phyloP scores from a whole-genome alignment of 2,888 invertebrate genomes.

The Drosophila falleni region DNA sequence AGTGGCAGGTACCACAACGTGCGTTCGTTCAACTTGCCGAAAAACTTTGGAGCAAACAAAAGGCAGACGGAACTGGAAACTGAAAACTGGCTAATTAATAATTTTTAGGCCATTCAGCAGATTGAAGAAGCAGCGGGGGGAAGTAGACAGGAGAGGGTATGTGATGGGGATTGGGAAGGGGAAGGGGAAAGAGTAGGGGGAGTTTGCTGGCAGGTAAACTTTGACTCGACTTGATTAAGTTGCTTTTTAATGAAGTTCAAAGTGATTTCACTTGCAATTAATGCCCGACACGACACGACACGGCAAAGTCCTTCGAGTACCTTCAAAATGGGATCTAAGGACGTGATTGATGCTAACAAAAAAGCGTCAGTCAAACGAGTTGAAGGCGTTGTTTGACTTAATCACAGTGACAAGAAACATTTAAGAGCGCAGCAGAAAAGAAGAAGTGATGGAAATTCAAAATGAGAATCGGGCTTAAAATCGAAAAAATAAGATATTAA shows the following conservation, averaged over 20 bases:
- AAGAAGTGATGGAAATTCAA: no score
- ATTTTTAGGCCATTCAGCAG: constrained; percentile 78
- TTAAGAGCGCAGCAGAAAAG: no score
- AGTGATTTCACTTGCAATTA: constrained; percentile 75
- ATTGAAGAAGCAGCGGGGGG: constrained; percentile 37
- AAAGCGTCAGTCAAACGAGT: background rate
- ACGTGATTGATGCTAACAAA: constrained; percentile 17
- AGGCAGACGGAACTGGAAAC: constrained; percentile 5
- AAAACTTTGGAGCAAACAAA: constrained; percentile 41
- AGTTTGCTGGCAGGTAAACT: constrained; percentile 40
- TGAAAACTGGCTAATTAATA: constrained; percentile 67
- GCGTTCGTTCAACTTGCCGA: constrained; percentile 30
- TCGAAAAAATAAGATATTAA: no score
- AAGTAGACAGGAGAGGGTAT: background rate
- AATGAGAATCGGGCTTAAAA: no score
- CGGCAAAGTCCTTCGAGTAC: constrained; percentile 3
- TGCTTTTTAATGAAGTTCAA: constrained; percentile 79
- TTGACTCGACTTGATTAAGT: constrained; percentile 72
- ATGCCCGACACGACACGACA: constrained; percentile 6
- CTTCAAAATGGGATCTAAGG: constrained; percentile 1
- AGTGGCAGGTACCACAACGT: constrained; percentile 10
- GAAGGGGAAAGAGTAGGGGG: constrained; percentile 7
- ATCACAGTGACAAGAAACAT: constrained; percentile 7
- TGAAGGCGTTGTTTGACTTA: constrained; percentile 2
- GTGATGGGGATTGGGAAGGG: background rate